Conservation (phyloP, 1,140 invertebrate species). For the Parasteatoda tepidariorum region DNA sequence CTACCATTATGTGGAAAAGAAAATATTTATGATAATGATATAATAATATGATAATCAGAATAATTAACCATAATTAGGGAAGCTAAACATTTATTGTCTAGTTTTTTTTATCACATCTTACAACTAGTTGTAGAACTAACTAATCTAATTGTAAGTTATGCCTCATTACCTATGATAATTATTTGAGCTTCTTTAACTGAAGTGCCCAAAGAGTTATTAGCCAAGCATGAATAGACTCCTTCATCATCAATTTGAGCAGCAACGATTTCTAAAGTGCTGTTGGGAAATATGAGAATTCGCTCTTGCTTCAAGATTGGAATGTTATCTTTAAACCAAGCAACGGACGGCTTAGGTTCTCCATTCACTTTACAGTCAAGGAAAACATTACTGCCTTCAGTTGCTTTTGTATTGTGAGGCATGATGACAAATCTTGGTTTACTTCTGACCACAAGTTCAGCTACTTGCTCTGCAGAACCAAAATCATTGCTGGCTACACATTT, state of each 20-base stretch:
- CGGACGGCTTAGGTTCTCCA: constrained; percentile 67
- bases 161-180: constrained; percentile 53
- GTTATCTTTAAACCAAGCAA: constrained; percentile 67
- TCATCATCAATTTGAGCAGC: constrained; percentile 67
- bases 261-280: constrained; percentile 69
- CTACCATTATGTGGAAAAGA: no score
- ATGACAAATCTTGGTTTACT: constrained; percentile 66
- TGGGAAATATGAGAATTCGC: constrained; percentile 67
- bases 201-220: constrained; percentile 64
- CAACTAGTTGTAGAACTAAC: no score
- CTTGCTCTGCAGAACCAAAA: constrained; percentile 54
- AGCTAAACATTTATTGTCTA: no score
- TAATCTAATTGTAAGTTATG: no score
- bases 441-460: constrained; percentile 20
- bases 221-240: constrained; percentile 60
- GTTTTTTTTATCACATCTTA: no score
- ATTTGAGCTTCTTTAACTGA: constrained; percentile 25
- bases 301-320: constrained; percentile 63
- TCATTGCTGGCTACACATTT: constrained; percentile 68
- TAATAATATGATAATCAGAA: no score
- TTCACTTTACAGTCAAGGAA: constrained; percentile 68
- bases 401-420: constrained; percentile 66
- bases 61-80: no score
- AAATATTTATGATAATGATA: no score
- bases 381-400: constrained; percentile 66